Evolutionary conservation across 2,797 vertebrate species (phyloP).

Genomic region (Darevskia mixta): DNA sequence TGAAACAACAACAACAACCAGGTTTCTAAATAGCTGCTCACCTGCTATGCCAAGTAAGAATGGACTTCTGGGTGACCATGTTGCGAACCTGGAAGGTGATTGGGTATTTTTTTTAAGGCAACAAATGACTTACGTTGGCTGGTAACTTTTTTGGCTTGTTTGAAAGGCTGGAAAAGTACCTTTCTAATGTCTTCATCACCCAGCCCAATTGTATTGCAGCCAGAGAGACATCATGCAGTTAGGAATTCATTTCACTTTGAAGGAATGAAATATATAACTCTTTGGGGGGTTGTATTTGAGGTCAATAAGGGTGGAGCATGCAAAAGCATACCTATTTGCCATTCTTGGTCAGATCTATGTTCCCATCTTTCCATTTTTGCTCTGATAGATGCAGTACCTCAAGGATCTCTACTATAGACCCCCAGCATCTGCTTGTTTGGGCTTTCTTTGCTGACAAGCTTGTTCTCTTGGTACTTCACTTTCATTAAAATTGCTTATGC

Average conservation of each 20-base stretch:
- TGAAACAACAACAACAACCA: not conserved
- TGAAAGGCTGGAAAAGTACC: not conserved
- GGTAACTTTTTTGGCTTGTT: not conserved
- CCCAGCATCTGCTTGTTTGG: not conserved
- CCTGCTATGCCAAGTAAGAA: not conserved
- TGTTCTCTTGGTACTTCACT: not conserved
- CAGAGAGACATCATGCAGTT: not conserved
- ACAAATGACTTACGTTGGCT: not conserved
- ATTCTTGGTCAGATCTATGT: not conserved
- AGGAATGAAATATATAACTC: not conserved
- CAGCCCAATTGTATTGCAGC: not conserved
- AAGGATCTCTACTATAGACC: not conserved
- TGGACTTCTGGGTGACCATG: too few species aligned
- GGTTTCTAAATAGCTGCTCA: not conserved
- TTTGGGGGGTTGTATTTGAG: not conserved
- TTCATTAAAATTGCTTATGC: not conserved
- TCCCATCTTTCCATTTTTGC: not conserved
- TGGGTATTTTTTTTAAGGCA: not conserved
- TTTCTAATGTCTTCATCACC: not conserved
- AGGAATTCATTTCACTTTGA: not conserved
- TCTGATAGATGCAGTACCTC: not conserved
- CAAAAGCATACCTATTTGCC: not conserved
- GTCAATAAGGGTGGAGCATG: not conserved
- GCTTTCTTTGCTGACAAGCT: not conserved
- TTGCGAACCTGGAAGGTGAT: not conserved